A percentile compares a stretch with the other conserved stretches of the same genome.
These are phyloP conservation scores for Phengaris alcon DNA, from an alignment of 2,888 invertebrate species.

Conservation along the genomic window DNA sequence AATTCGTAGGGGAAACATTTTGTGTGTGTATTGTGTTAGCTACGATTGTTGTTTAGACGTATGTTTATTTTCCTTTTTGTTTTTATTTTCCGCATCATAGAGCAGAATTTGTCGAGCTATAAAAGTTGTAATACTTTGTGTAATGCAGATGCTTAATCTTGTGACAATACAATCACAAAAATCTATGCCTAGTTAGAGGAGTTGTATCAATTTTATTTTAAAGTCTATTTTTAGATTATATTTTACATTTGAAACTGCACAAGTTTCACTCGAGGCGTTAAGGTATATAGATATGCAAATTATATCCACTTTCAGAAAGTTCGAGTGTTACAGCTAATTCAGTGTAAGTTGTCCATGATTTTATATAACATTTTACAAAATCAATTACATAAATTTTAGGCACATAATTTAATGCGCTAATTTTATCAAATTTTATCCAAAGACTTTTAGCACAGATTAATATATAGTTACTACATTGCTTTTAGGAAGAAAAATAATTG, in stretches of 20 bases:
- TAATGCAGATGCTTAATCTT: background rate
- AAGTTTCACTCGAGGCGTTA: slow-evolving; percentile 33
- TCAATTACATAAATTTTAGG: too few species aligned
- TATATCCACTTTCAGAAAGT: slow-evolving; percentile 17
- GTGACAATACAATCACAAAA: background rate
- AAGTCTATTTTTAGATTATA: slow-evolving; percentile 8
- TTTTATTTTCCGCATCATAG: background rate
- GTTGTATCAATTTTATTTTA: background rate
- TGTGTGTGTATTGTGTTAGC: background rate
- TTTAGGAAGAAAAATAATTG: too few species aligned
- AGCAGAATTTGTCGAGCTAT: too few species aligned
- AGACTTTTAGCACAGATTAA: too few species aligned
- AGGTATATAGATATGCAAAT: slow-evolving; percentile 49
- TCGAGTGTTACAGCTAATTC: background rate
- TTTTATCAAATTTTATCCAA: too few species aligned
- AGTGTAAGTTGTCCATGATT: background rate
- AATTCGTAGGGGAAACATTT: background rate
- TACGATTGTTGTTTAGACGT: background rate
- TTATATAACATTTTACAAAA: too few species aligned
- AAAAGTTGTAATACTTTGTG: too few species aligned
- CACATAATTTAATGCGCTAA: too few species aligned
- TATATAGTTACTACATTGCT: too few species aligned
- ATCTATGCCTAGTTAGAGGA: background rate
- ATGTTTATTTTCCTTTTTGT: background rate
- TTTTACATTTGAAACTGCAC: slow-evolving; percentile 3